Base-by-base conservation (phyloP, 2,797 vertebrate genomes). In the Coranthus polyacanthus region DNA sequence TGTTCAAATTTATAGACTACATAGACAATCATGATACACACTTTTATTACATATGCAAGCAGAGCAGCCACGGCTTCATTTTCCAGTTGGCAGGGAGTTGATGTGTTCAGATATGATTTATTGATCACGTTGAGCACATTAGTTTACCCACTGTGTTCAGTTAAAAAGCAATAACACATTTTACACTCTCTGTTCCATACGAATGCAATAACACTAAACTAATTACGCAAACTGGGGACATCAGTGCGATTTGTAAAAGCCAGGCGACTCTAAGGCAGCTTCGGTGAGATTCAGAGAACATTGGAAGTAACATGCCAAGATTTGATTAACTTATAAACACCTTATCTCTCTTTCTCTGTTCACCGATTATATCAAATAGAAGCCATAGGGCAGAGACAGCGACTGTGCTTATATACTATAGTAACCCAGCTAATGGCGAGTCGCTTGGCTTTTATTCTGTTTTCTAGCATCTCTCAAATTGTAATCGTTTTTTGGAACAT, bases 61-160 rank as follows among this genome's bases (percentile, higher is more conserved):
- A 45, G 68, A 78, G 37, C 9, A 66, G 63, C 50, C 56, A 62
- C 53, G 32, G 78, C 82, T 85, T 89, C 66, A 87, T 90, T 91
- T 92, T 91, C 86, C 85, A 85, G 84, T 80, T 83, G 84, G 81
- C 83, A 36, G 89, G 85, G 84, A 88, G 86, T 85, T 88, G 84
- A 91, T 89, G 87, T 89, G 77, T 88, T 91, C 88, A 85, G 81
- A 90, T 89, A 84, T 90, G 88, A 92, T 92, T 89, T 92, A 92
- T 91, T 88, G 91, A 92, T 90, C 80, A 83, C 76, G 80, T 87
- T 86, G 86, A 85, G 84, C 77, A 65, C 83, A 88, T 90, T 89
- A 84, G 84, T 90, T 89, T 82, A 83, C 89, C 90, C 85, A 86
- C 88, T 90, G 91, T 89, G 90, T 91, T 92, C 85, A 70, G 87